Percentiles rank a stretch among this genome's conserved stretches.
phyloP scores from a whole-genome alignment of 2,113 vertebrate genomes.

The Poicephalus gulielmi region DNA sequence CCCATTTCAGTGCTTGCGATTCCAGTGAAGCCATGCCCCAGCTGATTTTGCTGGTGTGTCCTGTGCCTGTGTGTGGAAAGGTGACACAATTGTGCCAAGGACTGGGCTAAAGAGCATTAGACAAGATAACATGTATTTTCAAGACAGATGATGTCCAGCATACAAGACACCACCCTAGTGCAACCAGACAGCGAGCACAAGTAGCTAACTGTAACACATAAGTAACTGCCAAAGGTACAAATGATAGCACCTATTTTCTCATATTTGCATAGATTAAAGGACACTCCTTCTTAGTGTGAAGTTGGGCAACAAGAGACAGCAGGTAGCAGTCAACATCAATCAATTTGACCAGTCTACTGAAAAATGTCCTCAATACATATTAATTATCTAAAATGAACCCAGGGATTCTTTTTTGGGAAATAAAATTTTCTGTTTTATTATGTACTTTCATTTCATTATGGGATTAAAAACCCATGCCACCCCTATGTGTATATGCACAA shows the following conservation, averaged over 20 bases:
- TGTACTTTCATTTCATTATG: background rate
- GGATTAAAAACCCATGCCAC: rapidly evolving
- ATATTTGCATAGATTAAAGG: background rate
- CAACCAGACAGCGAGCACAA: rapidly evolving
- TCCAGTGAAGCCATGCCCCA: background rate
- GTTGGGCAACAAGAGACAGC: background rate
- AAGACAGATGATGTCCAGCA: background rate
- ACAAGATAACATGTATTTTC: background rate
- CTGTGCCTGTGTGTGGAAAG: background rate
- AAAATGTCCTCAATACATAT: background rate
- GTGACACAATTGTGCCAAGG: rapidly evolving
- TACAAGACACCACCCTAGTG: background rate
- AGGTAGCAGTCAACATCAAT: background rate
- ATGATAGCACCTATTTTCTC: background rate
- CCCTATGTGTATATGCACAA: background rate
- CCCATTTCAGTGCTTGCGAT: rapidly evolving
- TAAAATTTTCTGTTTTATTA: background rate
- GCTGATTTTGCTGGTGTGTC: background rate
- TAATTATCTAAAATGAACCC: background rate
- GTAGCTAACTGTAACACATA: background rate
- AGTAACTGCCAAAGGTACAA: background rate
- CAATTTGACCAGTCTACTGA: background rate
- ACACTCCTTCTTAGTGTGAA: background rate
- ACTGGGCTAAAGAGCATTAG: background rate
- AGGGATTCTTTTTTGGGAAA: background rate